Evolutionary conservation across 2,113 vertebrate species (phyloP), one percentile per base, ranked within the genome.

Genomic region (Nettapus auritus): DNA sequence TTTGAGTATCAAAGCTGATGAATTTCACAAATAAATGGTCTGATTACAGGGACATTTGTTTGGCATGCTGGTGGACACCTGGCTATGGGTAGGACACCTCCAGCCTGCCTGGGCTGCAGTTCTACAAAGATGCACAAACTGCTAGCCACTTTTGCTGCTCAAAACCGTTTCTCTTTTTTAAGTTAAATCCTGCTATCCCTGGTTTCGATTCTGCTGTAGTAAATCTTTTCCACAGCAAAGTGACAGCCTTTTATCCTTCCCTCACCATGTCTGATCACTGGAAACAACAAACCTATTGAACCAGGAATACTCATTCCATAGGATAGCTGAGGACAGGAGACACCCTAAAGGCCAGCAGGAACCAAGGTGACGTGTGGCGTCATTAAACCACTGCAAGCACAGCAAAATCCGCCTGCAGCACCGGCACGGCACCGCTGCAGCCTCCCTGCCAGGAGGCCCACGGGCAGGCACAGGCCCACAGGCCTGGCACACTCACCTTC

Each of bases 31-130:
- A 50, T 0, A 2, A 11, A 29, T 11, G 16, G 26, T 28, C 28
- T 38, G 26, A 29, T 40, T 34, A 64, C 11, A 60, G 42, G 60
- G 42, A 6, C n/a, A 44, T 5, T 6, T 71, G 36, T 8, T 11
- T 19, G 73, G 44, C 28, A 12, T 0, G 0, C 7, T 76, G 67
- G 8, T 13, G 48, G 83, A 12, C 18, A 36, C 15, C 5, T 3
- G 0, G 1, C 3, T 21, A 1, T 0, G 46, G 46, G 77, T 78
- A 78, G 50, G 11, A 29, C 36, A 64, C 16, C 29, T 56, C 53
- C 53, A 56, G 29, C 53, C 29, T 56, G 53, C 53, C 28, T 31
- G 53, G 28, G 16, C 53, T 31, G 53, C 15, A 62, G 26, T 25
- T 38, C 22, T 26, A 62, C 23, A 12, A 8, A 63, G 62, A 40